Evolutionary conservation across 2,888 invertebrate species (phyloP), one percentile per base, ranked within the genome.

Genomic region (Chouioia cunea): DNA sequence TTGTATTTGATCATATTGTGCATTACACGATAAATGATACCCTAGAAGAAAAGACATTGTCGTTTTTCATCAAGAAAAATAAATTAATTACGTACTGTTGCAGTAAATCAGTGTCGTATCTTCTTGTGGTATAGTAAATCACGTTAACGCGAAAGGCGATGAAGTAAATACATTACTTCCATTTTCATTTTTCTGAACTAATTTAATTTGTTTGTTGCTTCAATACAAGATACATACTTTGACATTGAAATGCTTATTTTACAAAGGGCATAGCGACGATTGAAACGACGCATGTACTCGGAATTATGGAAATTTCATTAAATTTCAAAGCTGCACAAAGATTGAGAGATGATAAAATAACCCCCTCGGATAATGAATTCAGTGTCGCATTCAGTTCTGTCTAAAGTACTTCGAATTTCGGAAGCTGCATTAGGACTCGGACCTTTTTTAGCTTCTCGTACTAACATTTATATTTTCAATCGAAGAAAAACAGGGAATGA

Each of bases 31-130:
- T 65, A 57, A 65, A 58, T 48, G 50, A 65, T 44, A 43, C 36
- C 16, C 8, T 43, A 8, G 18, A 3, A n/a, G 23, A 36, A 15
- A 58, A 43, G 20, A 50, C 22, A 27, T 50, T 65, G 43, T 58
- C 50, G 50, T 50, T 58, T 50, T 58, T 65, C 57, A 57, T 57
- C 57, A n/a, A 10, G 23, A 16, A 50, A 65, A 65, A 58, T 57
- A 50, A 58, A 65, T 58, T 50, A 65, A 65, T 65, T 58, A 50
- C 50, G 1, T n/a, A 15, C 14, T n/a, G 43, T 58, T 16, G 50
- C 50, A 36, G 50, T 65, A 58, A 50, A 65, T 58, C 57, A 57
- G 44, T 44, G 65, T 65, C 58, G 14, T 58, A 22, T 57, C 18
- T 46, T 65, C 57, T 43, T 58, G n/a, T 36, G n/a, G 50, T 43